Base-by-base conservation (phyloP, 37 sponge, comb jelly and placozoan genomes). In the Ephydatia muelleri region DNA sequence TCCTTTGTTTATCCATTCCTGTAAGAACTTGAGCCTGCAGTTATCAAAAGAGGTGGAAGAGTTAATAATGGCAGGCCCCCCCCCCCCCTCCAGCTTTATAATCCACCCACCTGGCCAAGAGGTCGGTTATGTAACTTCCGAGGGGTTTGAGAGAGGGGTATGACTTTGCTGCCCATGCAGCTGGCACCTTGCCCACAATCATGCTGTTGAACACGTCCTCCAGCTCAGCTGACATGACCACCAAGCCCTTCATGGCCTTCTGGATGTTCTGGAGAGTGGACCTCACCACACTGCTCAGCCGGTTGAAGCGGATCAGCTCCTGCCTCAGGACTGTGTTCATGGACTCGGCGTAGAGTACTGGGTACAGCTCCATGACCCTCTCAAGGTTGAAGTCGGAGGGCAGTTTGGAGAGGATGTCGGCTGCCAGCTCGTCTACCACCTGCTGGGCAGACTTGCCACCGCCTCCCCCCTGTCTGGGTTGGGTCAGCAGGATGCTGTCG, bases 311-410 rank as follows among this genome's bases (percentile, higher is more conserved):
- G 28, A 93, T 96, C 77, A 99, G 80, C 77, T 99, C 99, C 86
- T 99, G 99, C n/a, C 95, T 72, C 79, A 99, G 91, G 11, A 99
- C 99, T 71, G 97, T 99, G 82, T 96, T 96, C 97, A 96, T 99
- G 36, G 95, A 95, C 87, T 96, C 97, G n/a, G 84, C 80, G 67
- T 99, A 96, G 49, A 89, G 88, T 29, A 96, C 99, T 26, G 99
- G 97, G 68, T 89, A 96, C 76, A 85, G 78, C 82, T 96, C 80
- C 87, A 95, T 89, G 19, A 95, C 90, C 80, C 88, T 88, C 85
- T 98, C 97, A 38, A 94, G 78, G 82, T 98, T 83, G 76, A 94
- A 98, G 77, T 98, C 90, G 25, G 88, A 88, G 8, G 99, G 99
- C 27, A 98, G 81, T 70, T 98, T 98, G 78, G 95, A 91, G 25